Evolutionary conservation across 2,797 vertebrate genomes (phyloP).

Genomic region (Iguana delicatissima): DNA sequence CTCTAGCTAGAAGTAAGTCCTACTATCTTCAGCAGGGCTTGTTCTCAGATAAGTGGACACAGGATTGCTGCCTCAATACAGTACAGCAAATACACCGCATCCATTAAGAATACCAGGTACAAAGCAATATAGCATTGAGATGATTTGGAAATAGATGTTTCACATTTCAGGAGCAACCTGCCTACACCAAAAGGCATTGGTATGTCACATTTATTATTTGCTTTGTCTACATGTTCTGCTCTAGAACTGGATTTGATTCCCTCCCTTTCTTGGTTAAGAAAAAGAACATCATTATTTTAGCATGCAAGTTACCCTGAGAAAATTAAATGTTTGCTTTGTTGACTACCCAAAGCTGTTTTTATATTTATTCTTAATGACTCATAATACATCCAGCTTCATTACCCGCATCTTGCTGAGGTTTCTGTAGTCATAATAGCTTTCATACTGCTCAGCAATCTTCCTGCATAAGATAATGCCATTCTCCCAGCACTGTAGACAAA

Average conservation of each 20-base stretch:
- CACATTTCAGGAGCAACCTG: constrained; percentile 1
- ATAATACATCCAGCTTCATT: constrained; percentile 66
- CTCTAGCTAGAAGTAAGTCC: not conserved
- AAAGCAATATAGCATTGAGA: not conserved
- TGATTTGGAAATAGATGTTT: not conserved
- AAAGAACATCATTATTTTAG: not conserved
- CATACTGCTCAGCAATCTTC: constrained; percentile 97
- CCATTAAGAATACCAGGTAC: not conserved
- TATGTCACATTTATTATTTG: constrained; percentile 12
- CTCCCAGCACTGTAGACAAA: constrained; percentile 93
- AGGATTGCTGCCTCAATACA: not conserved
- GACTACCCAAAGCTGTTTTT: not conserved
- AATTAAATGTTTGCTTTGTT: constrained; percentile 42
- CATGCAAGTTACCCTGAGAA: not conserved
- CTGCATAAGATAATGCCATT: constrained; percentile 97
- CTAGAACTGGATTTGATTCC: not conserved
- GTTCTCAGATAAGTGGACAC: too few relatives aligned
- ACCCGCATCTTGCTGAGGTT: constrained; percentile 99
- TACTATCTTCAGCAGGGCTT: not conserved
- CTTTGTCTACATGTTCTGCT: constrained; percentile 26
- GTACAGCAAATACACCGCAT: not conserved
- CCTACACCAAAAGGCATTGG: not conserved
- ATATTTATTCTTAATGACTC: constrained; percentile 5
- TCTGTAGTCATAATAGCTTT: constrained; percentile 98
- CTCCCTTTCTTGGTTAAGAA: too few relatives aligned